These are phyloP conservation scores for Dermatemys mawii DNA, from an alignment of 2,113 vertebrate genomes.

Conservation along the genomic window DNA sequence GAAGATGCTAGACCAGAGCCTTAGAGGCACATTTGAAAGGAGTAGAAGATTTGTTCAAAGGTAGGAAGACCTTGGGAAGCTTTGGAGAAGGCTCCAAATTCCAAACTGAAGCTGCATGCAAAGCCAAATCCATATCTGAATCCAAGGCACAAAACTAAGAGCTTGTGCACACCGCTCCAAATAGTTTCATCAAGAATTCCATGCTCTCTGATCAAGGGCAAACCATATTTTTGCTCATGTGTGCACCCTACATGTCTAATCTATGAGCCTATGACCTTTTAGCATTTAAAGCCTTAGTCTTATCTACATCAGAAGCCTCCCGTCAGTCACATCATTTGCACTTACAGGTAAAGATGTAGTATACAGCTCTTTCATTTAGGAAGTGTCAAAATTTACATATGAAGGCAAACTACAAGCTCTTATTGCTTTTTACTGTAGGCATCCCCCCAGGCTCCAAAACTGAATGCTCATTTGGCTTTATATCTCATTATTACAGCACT, in stretches of 20 bases:
- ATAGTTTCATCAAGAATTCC: background rate
- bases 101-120: background rate
- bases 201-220: background rate
- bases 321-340: background rate
- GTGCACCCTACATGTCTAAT: background rate
- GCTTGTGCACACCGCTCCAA: background rate
- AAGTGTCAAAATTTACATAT: slow-evolving; percentile 50
- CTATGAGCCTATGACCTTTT: background rate
- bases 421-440: slow-evolving; percentile 31
- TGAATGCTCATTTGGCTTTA: slow-evolving; percentile 54
- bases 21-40: background rate
- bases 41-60: background rate
- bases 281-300: background rate
- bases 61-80: background rate
- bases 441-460: slow-evolving; percentile 43
- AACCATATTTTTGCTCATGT: background rate
- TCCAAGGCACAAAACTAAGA: background rate
- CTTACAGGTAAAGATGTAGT: background rate
- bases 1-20: background rate
- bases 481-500: slow-evolving; percentile 53
- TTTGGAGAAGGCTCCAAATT: background rate
- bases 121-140: background rate
- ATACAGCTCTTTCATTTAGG: background rate
- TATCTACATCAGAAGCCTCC: background rate
- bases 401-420: background rate